Evolutionary conservation across 1,140 invertebrate genomes (phyloP).

Genomic region (Bombus huntii): DNA sequence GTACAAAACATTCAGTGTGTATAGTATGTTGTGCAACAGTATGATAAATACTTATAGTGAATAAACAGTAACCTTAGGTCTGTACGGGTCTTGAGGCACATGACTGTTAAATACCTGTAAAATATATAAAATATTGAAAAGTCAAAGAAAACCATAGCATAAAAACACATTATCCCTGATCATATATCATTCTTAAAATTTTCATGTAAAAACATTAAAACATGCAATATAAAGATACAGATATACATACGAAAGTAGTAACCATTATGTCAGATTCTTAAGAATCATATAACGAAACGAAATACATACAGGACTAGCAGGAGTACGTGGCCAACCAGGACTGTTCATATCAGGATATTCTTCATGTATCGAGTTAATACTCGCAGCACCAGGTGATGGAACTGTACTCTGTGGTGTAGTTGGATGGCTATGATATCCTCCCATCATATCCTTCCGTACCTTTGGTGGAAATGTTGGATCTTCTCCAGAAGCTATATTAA

Average conservation of each 20-base stretch:
- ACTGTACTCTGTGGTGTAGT: constrained; percentile 88
- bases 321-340: constrained; percentile 93
- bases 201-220: constrained; percentile 14
- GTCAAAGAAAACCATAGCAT: constrained; percentile 24
- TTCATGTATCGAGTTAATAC: constrained; percentile 93
- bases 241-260: constrained; percentile 42
- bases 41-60: constrained; percentile 65
- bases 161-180: constrained; percentile 39
- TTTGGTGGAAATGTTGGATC: constrained; percentile 91
- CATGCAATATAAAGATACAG: constrained; percentile 39
- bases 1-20: constrained; percentile 54
- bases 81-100: constrained; percentile 93
- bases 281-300: constrained; percentile 29
- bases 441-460: constrained; percentile 86
- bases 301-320: constrained; percentile 92
- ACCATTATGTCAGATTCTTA: constrained; percentile 26
- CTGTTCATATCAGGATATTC: constrained; percentile 94
- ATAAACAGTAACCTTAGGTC: constrained; percentile 88
- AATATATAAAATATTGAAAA: constrained; percentile 76
- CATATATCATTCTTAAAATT: constrained; percentile 24
- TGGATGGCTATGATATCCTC: constrained; percentile 86
- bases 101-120: constrained; percentile 96
- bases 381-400: constrained; percentile 91
- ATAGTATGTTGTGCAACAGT: constrained; percentile 37
- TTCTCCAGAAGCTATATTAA: constrained; percentile 90